Percentiles rank a stretch among this genome's conserved stretches.
These are phyloP conservation scores for Acipenser oxyrinchus DNA, from an alignment of 2,797 vertebrate species.

Conservation along the genomic window DNA sequence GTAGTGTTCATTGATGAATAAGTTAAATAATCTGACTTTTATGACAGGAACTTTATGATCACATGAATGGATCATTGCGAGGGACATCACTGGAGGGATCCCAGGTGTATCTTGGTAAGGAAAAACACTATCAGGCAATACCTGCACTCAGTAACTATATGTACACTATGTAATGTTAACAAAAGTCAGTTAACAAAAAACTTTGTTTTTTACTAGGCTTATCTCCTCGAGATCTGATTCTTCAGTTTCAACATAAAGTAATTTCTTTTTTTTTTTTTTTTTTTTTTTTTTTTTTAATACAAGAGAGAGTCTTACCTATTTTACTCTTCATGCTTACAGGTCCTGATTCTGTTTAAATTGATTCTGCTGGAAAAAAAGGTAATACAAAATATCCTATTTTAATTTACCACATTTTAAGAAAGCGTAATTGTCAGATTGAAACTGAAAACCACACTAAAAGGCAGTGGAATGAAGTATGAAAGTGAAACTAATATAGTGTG, in stretches of 20 bases:
- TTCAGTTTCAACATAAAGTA: slow-evolving; percentile 96
- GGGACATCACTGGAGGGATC: slow-evolving; percentile 78
- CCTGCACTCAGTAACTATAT: neutral
- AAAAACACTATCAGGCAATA: too few species aligned
- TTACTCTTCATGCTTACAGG: slow-evolving; percentile 49
- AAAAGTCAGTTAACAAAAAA: too few species aligned
- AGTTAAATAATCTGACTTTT: slow-evolving; percentile 9
- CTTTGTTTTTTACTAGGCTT: slow-evolving; percentile 62
- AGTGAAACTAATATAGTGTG: too few species aligned
- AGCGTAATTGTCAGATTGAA: too few species aligned
- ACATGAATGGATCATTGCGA: slow-evolving; percentile 89
- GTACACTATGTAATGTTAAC: neutral
- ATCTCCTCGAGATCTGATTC: slow-evolving; percentile 91
- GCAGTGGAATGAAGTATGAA: too few species aligned
- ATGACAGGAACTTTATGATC: slow-evolving; percentile 87
- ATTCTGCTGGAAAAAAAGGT: slow-evolving; percentile 98
- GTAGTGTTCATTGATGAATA: too few species aligned
- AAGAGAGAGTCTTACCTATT: neutral
- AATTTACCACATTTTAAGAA: too few species aligned
- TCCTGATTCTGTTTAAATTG: slow-evolving; percentile 89
- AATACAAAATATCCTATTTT: neutral
- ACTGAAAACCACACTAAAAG: too few species aligned
- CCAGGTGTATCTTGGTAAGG: slow-evolving; percentile 86
- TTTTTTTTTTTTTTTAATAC: too few species aligned
- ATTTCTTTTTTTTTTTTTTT: neutral